These are phyloP conservation scores for Calycopis cecrops DNA, from an alignment of 1,140 invertebrate species.

Conservation along the genomic window DNA sequence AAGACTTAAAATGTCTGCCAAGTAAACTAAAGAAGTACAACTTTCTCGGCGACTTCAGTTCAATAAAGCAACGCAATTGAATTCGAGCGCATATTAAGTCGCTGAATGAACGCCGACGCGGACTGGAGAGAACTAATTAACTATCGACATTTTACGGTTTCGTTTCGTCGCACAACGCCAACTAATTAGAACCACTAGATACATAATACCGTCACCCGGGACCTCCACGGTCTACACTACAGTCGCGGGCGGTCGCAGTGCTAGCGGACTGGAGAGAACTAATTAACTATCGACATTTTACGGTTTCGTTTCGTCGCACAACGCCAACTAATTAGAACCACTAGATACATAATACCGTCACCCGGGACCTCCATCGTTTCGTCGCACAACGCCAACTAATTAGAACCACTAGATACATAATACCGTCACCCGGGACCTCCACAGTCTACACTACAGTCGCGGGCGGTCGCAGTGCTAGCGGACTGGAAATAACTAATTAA, in stretches of 20 bases:
- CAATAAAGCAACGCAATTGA: constrained; percentile 7
- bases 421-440: constrained; percentile 29
- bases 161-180: constrained; percentile 25
- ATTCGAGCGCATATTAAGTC: constrained; percentile 7
- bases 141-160: constrained; percentile 33
- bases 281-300: constrained; percentile 37
- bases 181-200: constrained; percentile 35
- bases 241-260: too few species aligned
- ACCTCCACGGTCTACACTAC: too few species aligned
- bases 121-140: constrained; percentile 22
- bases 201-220: constrained; percentile 33
- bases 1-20: too few species aligned
- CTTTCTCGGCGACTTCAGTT: background rate
- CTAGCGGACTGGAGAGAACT: too few species aligned
- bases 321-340: constrained; percentile 35
- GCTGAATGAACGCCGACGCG: constrained; percentile 11
- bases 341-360: constrained; percentile 36
- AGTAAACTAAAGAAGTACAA: background rate
- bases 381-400: constrained; percentile 32
- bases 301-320: constrained; percentile 24
- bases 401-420: constrained; percentile 33
- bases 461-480: too few species aligned
- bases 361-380: constrained; percentile 21
- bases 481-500: too few species aligned
- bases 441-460: too few species aligned